Evolutionary conservation across 2,888 invertebrate species (phyloP), one percentile per base, ranked within the genome.

Genomic region (Mesorhabditis belari): DNA sequence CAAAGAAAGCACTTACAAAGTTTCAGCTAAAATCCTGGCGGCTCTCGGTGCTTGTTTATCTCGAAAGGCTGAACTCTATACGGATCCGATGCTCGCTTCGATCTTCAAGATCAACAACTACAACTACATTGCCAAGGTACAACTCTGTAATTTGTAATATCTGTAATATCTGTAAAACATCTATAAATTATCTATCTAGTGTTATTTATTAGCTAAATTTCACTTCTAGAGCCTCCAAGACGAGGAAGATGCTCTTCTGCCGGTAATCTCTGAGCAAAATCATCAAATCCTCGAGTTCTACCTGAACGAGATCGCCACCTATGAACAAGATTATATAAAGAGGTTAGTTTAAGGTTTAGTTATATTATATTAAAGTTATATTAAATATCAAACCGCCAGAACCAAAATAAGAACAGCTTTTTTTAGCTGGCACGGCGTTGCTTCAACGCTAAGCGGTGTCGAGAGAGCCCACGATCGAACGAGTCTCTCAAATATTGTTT

Each of bases 51-150:
- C 63, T 49, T 60, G 65, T 54, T 44, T 71, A 26, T 63, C 62
- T 19, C 60, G 67, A 26, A 71, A 35, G n/a, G n/a, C 12, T n/a
- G 44, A 35, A n/a, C 44, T 35, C 44, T 35, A 35, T n/a, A 9
- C 44, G 44, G 44, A 50, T 9, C 17, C 51, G 51, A 5, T 49
- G 51, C 61, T 61, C 0, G 35, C 25, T 24, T n/a, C 50, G 44
- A 56, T 57, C n/a, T 63, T 63, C 53, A 23, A 26, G 6, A 55
- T 60, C 29, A 74, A 74, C 58, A 74, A 74, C 65, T 58, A 63
- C 53, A 67, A 64, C 51, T 77, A 80, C 64, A 75, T 79, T 35
- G 71, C 73, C 6, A 73, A 69, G 54, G 69, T 66, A 6, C 35
- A 54, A 23, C 26, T n/a, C 25, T 23, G 60, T 60, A 12, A 35